Percentiles rank a stretch among this genome's conserved stretches.
These are phyloP conservation scores for Heterotilapia buettikoferi DNA, from an alignment of 2,113 vertebrate genomes.

Conservation along the genomic window DNA sequence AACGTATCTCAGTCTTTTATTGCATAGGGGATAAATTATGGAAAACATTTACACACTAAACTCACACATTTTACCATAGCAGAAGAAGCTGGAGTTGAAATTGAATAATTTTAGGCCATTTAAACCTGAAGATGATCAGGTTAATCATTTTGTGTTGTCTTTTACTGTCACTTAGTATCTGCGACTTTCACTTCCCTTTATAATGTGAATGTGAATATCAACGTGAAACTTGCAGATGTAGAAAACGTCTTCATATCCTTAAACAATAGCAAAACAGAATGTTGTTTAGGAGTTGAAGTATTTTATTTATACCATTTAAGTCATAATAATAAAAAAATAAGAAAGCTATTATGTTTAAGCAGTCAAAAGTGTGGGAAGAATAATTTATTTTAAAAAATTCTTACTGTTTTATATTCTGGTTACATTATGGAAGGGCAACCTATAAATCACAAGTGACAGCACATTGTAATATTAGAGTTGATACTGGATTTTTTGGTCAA, in stretches of 20 bases:
- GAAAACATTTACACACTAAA: neutral
- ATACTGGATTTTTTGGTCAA: neutral
- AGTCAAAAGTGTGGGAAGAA: neutral
- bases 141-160: neutral
- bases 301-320: neutral
- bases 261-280: neutral
- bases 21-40: neutral
- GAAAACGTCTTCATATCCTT: neutral
- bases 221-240: neutral
- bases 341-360: neutral
- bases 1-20: neutral
- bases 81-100: neutral
- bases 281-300: neutral
- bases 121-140: neutral
- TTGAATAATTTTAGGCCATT: neutral
- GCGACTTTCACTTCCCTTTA: neutral
- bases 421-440: neutral
- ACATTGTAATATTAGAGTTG: neutral
- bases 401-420: neutral
- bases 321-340: neutral
- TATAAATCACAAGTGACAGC: neutral
- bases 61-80: neutral
- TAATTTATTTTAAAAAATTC: accelerated
- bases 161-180: neutral
- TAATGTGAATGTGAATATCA: neutral